Evolutionary conservation across 2,113 vertebrate genomes (phyloP), one percentile per base, ranked within the genome.

Genomic region (Nymphicus hollandicus): DNA sequence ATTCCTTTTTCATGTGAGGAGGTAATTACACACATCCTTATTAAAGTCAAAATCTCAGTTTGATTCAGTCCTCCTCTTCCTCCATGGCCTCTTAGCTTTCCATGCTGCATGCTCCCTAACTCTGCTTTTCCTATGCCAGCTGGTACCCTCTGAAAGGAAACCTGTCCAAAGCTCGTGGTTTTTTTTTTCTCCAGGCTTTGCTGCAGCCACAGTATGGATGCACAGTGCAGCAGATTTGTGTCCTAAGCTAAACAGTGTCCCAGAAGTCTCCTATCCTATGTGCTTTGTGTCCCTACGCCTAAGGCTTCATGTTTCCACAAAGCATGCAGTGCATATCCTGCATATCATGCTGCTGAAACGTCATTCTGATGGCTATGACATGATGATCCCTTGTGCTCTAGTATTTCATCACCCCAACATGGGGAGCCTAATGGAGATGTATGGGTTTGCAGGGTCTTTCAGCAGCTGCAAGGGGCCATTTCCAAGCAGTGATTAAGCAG

Each of bases 311-410:
- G 25, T 71, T 82, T 79, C 43, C 6, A 12, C 11, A 11, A 35
- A 61, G 41, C 20, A 9, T 35, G 33, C 17, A 37, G 37, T 20
- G 24, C 25, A 10, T 65, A 35, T 16, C 9, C 3, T 44, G 35
- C 2, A 0, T 76, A 19, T 69, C 10, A 3, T 60, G 35, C 47
- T 90, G 66, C 31, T 25, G 27, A 81, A 76, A 47, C 10, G 15
- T 49, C 15, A 14, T 15, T 58, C n/a, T 31, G 12, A 6, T 31
- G 49, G 28, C 46, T 27, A 18, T 31, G 46, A 50, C 10, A 3
- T 0, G 0, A 7, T 53, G 25, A 13, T 71, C 73, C 61, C 19
- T 49, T 58, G 14, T 37, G 28, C n/a, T 68, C 1, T 28, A 6
- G 9, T 35, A 17, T 73, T 78, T 79, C 9, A 15, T 69, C 25